A percentile compares a stretch with the other conserved stretches of the same genome.
Evolutionary conservation across 2,888 invertebrate genomes (phyloP).

Genomic region (Timandra comae): DNA sequence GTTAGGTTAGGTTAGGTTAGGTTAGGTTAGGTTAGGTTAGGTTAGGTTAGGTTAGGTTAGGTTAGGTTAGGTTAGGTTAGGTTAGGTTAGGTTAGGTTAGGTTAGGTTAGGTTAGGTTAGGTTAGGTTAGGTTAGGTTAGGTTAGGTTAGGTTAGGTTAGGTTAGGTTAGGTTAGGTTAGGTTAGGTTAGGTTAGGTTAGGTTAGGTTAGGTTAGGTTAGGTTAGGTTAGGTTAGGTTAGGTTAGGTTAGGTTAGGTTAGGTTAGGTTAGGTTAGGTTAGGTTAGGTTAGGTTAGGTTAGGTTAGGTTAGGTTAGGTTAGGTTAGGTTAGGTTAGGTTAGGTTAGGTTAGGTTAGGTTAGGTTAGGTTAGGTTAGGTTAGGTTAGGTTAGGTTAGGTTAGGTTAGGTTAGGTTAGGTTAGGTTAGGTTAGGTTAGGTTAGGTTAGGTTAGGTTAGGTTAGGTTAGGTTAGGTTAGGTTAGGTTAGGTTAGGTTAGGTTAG

Average conservation of each 20-base stretch:
- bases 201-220: conserved; percentile 13
- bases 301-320: conserved; percentile 19
- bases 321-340: conserved; percentile 15
- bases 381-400: conserved; percentile 22
- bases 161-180: conserved; percentile 15
- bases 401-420: conserved; percentile 21
- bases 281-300: conserved; percentile 12
- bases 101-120: conserved; percentile 15
- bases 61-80: conserved; percentile 13
- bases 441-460: conserved; percentile 13
- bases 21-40: conserved; percentile 3
- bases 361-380: conserved; percentile 20
- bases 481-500: conserved; percentile 5
- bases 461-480: conserved; percentile 10
- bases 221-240: conserved; percentile 14
- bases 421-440: conserved; percentile 14
- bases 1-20: conserved; percentile 3
- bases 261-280: conserved; percentile 8
- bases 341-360: conserved; percentile 13
- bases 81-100: conserved; percentile 16
- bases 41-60: conserved; percentile 10
- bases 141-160: conserved; percentile 16
- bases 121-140: conserved; percentile 15
- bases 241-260: conserved; percentile 10
- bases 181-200: conserved; percentile 15